Conservation (phyloP, 2,797 vertebrate species). For the Chiropotes sagulatus region DNA sequence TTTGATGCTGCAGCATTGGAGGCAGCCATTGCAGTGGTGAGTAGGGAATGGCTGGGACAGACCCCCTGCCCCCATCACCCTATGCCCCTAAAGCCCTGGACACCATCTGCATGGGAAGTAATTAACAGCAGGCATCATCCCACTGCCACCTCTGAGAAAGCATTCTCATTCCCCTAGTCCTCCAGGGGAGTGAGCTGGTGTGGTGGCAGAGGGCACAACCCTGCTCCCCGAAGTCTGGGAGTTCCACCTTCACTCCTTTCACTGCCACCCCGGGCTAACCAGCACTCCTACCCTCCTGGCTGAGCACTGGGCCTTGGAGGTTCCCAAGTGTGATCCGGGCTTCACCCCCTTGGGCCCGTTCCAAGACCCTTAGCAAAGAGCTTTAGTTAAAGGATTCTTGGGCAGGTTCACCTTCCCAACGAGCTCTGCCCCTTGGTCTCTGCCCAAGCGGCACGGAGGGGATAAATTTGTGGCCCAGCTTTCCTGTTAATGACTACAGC, state of each 20-base stretch:
- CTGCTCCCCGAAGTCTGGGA: not conserved
- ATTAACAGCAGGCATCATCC: not conserved
- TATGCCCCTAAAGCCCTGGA: not conserved
- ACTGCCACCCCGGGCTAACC: not conserved
- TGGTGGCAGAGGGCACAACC: too few species aligned
- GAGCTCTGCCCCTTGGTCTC: not conserved
- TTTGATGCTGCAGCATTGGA: not conserved
- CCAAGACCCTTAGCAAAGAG: not conserved
- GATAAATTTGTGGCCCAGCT: too few species aligned
- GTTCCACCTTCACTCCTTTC: not conserved
- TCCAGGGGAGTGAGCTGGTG: not conserved
- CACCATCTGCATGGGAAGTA: too few species aligned
- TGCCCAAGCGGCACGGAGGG: not conserved
- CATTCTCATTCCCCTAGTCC: too few species aligned
- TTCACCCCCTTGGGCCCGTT: not conserved
- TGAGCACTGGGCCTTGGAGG: not conserved
- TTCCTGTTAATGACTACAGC: not conserved
- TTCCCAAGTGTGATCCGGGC: rapidly evolving
- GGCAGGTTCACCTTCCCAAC: not conserved
- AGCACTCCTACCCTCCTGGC: not conserved
- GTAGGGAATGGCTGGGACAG: not conserved
- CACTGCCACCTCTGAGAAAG: not conserved
- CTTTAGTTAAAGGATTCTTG: not conserved
- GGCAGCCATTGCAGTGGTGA: too few species aligned
- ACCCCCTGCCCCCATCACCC: not conserved